phyloP scores from a whole-genome alignment of 2,797 vertebrate genomes.

The Pantherophis vulpinus region DNA sequence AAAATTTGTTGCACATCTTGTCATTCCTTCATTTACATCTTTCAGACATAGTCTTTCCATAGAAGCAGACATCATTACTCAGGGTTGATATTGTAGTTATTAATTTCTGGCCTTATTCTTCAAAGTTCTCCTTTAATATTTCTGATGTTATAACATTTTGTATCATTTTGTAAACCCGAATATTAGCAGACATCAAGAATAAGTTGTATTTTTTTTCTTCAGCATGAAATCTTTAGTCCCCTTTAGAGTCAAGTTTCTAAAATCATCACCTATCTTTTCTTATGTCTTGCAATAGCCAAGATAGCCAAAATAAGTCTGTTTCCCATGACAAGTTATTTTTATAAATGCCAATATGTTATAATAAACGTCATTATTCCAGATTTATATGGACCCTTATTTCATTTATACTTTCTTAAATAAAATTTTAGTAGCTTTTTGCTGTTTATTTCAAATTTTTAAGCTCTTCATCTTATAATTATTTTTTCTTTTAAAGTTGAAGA shows the following conservation, averaged over 20 bases:
- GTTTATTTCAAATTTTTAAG: neutral
- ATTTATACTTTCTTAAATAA: neutral
- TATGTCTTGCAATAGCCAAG: neutral
- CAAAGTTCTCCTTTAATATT: neutral
- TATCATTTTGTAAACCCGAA: neutral
- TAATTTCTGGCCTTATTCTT: neutral
- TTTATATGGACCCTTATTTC: neutral
- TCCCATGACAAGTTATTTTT: neutral
- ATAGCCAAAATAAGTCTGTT: neutral
- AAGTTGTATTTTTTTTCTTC: neutral
- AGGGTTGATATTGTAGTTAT: neutral
- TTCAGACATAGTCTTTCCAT: neutral
- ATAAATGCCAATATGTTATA: neutral
- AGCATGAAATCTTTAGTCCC: neutral
- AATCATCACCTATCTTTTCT: neutral
- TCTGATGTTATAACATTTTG: neutral
- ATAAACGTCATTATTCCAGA: neutral
- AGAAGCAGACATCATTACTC: neutral
- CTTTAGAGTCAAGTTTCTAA: neutral
- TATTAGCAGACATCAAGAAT: neutral
- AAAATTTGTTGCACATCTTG: neutral
- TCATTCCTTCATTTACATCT: neutral
- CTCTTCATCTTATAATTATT: neutral
- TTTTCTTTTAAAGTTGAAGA: neutral
- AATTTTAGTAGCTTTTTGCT: neutral